phyloP scores from a whole-genome alignment of 2,113 vertebrate genomes.

The Pithys albifrons region DNA sequence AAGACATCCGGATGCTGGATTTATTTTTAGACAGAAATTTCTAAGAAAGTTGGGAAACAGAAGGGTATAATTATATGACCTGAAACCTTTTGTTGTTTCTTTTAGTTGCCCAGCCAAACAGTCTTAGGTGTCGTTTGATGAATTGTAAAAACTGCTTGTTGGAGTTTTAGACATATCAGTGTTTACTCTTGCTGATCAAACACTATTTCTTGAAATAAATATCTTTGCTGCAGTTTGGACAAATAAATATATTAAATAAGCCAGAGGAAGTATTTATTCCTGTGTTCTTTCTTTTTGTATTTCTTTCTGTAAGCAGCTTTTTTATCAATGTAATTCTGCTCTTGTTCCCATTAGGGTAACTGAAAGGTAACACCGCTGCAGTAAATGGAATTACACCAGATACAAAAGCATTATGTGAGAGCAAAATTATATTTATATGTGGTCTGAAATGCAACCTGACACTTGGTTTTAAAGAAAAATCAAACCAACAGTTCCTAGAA shows the following conservation, averaged over 20 bases:
- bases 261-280: slow-evolving; percentile 35
- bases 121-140: slow-evolving; percentile 15
- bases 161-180: neutral
- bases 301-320: slow-evolving; percentile 12
- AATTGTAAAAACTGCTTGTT: neutral
- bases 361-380: slow-evolving; percentile 42
- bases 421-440: slow-evolving; percentile 58
- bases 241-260: slow-evolving; percentile 43
- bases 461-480: slow-evolving; percentile 29
- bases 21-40: slow-evolving; percentile 49
- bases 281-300: neutral
- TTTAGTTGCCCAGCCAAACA: neutral
- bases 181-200: slow-evolving; percentile 45
- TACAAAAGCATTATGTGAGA: slow-evolving; percentile 51
- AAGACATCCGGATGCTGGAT: neutral
- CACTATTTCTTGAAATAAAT: slow-evolving; percentile 36
- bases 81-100: slow-evolving; percentile 22
- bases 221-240: slow-evolving; percentile 8
- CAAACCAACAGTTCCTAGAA: neutral
- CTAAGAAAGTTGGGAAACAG: slow-evolving; percentile 57
- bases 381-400: slow-evolving; percentile 53
- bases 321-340: slow-evolving; percentile 11
- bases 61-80: slow-evolving; percentile 21
- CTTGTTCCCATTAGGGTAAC: slow-evolving; percentile 37
- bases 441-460: slow-evolving; percentile 45